Base-by-base conservation (phyloP, 1,140 invertebrate genomes). In the Cydia strobilella region DNA sequence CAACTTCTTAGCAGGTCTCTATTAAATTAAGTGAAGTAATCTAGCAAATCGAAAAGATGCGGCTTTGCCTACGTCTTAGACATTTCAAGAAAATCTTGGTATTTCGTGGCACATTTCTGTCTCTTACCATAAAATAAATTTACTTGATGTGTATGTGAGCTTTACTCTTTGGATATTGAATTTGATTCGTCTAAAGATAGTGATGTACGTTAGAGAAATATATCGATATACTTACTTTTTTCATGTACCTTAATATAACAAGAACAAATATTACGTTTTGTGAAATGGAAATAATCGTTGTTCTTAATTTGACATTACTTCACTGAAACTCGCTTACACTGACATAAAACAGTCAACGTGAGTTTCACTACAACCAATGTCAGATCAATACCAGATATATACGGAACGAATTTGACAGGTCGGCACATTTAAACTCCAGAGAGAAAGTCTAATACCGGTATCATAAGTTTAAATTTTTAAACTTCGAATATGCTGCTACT, bases 121-220 rank as follows among this genome's bases (percentile, higher is more conserved):
- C 65, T 69, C 65, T n/a, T 3, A 18, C n/a, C 18, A 69, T 69
- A 69, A 69, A 69, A 35, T 35, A 69, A 69, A 35, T 69, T 69
- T 31, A 23, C 27, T 35, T 69, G 65, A 69, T 69, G 31, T 69
- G 65, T 69, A 69, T 69, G 31, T 18, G 65, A 69, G 65, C 27
- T 69, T 69, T 69, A 69, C 65, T 69, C n/a, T 39, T 35, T 18
- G 27, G 31, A 39, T 42, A 69, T 69, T 69, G 65, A 35, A 35
- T 69, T 35, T 10, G 65, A 69, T 39, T 42, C 31, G n/a, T 18
- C 13, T 42, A 39, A 42, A 18, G 31, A 15, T 20, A 69, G 65
- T 42, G 35, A 42, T 69, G 35, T 69, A 1, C 27, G 20, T 69
- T 4, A 18, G 3, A 51, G 48, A 18, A 51, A 51, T 45, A 9